phyloP scores from a whole-genome alignment of 2,888 invertebrate genomes.

The Spisula solida region DNA sequence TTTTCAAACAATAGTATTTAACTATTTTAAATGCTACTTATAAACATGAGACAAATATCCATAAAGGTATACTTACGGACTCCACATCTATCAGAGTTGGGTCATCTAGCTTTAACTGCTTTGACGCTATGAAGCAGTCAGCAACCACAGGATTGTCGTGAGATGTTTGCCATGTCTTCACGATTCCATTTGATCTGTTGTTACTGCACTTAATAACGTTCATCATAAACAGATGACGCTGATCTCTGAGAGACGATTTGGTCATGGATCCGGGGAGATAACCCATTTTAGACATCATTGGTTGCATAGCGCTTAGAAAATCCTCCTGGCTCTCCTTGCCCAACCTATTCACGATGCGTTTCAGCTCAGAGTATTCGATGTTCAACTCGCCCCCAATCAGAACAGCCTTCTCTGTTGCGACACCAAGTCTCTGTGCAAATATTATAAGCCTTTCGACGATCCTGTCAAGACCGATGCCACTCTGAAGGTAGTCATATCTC shows the following conservation, averaged over 20 bases:
- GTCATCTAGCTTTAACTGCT: slow-evolving; percentile 22
- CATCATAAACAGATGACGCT: slow-evolving; percentile 44
- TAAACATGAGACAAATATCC: too few relatives aligned
- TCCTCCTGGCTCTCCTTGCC: background rate
- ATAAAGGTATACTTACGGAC: background rate
- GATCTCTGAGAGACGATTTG: slow-evolving; percentile 7
- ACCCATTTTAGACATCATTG: slow-evolving; percentile 19
- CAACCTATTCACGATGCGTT: slow-evolving; percentile 9
- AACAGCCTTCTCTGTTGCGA: slow-evolving; percentile 9
- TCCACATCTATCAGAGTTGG: slow-evolving; percentile 38
- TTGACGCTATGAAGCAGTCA: slow-evolving; percentile 47
- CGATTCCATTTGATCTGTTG: slow-evolving; percentile 18
- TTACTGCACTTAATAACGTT: slow-evolving; percentile 21
- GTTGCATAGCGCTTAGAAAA: background rate
- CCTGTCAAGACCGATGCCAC: background rate
- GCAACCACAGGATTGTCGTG: background rate
- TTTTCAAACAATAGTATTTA: too few relatives aligned
- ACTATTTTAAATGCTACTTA: too few relatives aligned
- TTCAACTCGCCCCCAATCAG: slow-evolving; percentile 41
- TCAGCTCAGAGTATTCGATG: background rate
- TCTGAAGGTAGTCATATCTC: slow-evolving; percentile 18
- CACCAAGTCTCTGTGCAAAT: slow-evolving; percentile 18
- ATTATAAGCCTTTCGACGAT: background rate
- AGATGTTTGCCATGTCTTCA: slow-evolving; percentile 22
- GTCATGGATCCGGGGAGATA: slow-evolving; percentile 37